phyloP scores from a whole-genome alignment of 2,888 invertebrate species.

The Brachyopa scutellaris region DNA sequence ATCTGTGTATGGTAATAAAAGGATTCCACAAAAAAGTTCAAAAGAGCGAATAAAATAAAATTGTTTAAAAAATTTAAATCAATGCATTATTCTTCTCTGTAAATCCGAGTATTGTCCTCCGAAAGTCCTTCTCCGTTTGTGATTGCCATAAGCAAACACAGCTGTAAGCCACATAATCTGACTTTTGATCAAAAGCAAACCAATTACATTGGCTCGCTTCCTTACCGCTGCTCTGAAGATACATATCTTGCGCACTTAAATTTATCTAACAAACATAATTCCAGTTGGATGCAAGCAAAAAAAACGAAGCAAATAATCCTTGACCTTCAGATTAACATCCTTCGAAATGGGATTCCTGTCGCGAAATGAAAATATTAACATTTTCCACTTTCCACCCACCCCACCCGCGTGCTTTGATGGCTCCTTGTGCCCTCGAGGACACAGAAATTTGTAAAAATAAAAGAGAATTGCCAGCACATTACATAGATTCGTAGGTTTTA shows the following conservation, averaged over 20 bases:
- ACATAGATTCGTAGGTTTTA: not conserved
- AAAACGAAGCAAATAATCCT: slow-evolving; percentile 46
- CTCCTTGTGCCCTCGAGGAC: not conserved
- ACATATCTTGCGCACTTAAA: no score
- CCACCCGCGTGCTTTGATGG: not conserved
- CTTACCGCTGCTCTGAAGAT: no score
- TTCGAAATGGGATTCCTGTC: no score
- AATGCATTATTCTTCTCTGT: no score
- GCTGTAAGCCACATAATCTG: slow-evolving; percentile 35
- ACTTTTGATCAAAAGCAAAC: slow-evolving; percentile 34
- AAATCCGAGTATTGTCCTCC: no score
- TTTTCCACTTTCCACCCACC: slow-evolving; percentile 12
- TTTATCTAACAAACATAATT: no score
- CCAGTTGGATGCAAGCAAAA: slow-evolving; percentile 2
- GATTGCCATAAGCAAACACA: slow-evolving; percentile 18
- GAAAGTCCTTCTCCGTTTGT: not conserved
- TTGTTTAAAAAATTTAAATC: not conserved
- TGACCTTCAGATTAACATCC: slow-evolving; percentile 42
- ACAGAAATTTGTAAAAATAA: slow-evolving; percentile 35
- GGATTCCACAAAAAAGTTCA: not conserved
- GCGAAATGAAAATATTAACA: no score
- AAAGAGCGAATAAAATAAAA: not conserved
- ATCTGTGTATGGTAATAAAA: not conserved
- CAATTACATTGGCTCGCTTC: no score
- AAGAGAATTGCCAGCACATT: slow-evolving; percentile 68